Evolutionary conservation across 2,797 vertebrate genomes (phyloP).

Genomic region (Labroides dimidiatus): DNA sequence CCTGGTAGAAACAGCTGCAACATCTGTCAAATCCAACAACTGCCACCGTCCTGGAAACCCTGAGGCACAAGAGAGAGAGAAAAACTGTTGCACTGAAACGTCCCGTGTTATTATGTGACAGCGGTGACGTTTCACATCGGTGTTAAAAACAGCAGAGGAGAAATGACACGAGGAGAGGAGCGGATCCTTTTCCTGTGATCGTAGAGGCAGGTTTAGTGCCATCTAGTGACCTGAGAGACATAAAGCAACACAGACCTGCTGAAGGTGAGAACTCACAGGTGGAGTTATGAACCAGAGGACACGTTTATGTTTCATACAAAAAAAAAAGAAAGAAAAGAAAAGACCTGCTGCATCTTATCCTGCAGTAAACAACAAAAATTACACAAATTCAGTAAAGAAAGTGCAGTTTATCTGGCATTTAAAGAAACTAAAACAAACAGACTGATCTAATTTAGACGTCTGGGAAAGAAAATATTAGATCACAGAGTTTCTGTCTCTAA

Average conservation of each 20-base stretch:
- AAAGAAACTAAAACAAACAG: too few relatives aligned
- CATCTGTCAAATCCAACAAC: conserved; percentile 61
- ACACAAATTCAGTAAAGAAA: too few relatives aligned
- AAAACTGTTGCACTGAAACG: conserved; percentile 7
- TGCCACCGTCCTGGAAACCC: conserved; percentile 36
- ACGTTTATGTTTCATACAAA: neutral
- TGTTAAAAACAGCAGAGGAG: conserved; percentile 38
- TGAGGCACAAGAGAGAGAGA: conserved; percentile 3
- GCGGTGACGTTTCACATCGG: conserved; percentile 18
- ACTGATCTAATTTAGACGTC: neutral
- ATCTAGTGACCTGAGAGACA: conserved; percentile 55
- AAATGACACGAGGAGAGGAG: conserved; percentile 34
- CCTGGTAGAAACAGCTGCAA: conserved; percentile 44
- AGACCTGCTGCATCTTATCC: neutral
- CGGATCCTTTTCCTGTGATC: neutral
- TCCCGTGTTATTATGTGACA: conserved; percentile 33
- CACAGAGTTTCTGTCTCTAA: neutral
- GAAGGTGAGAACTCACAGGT: conserved; percentile 15
- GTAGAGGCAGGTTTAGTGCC: conserved; percentile 48
- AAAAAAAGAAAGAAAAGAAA: neutral
- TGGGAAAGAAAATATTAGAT: neutral
- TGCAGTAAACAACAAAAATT: neutral
- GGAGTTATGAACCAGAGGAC: neutral
- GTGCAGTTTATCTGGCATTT: too few relatives aligned
- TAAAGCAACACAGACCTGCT: conserved; percentile 25